These are phyloP conservation scores for Protonibea diacanthus DNA, from an alignment of 2,797 vertebrate genomes.

Conservation along the genomic window DNA sequence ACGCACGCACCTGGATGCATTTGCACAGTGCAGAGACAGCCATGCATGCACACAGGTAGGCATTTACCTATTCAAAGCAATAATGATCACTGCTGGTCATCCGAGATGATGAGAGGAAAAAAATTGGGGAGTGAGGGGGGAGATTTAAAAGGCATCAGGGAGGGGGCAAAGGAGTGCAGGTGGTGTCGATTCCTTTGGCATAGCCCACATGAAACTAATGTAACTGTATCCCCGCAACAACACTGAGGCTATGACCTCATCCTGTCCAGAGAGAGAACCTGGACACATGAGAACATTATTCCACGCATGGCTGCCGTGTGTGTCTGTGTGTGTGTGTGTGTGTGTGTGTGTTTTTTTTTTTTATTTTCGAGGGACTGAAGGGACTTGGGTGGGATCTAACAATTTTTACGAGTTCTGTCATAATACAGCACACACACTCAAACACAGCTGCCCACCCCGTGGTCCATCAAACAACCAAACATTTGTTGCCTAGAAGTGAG, in stretches of 20 bases:
- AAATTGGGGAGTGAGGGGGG: background rate
- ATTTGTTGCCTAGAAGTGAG: conserved; percentile 50
- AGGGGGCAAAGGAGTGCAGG: conserved; percentile 23
- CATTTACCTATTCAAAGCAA: conserved; percentile 18
- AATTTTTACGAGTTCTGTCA: conserved; percentile 55
- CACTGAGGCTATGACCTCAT: conserved; percentile 72
- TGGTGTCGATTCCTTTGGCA: conserved; percentile 64
- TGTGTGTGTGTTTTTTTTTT: conserved; percentile 42
- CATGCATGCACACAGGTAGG: conserved; percentile 7
- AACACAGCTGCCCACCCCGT: conserved; percentile 37
- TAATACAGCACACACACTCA: conserved; percentile 38
- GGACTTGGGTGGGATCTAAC: conserved; percentile 39
- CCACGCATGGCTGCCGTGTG: conserved; percentile 49
- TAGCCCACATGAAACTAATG: conserved; percentile 63
- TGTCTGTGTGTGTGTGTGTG: conserved; percentile 4
- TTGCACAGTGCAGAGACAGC: conserved; percentile 2
- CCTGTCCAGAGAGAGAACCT: conserved; percentile 61
- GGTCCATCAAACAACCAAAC: conserved; percentile 54
- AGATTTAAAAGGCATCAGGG: conserved; percentile 40
- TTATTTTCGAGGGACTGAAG: conserved; percentile 39
- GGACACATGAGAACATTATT: conserved; percentile 69
- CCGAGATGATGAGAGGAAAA: conserved; percentile 41
- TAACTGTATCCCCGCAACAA: conserved; percentile 62
- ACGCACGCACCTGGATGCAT: conserved; percentile 7
- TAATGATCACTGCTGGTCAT: conserved; percentile 30